Evolutionary conservation across 2,797 vertebrate genomes (phyloP).

Genomic region (Pempheris klunzingeri): DNA sequence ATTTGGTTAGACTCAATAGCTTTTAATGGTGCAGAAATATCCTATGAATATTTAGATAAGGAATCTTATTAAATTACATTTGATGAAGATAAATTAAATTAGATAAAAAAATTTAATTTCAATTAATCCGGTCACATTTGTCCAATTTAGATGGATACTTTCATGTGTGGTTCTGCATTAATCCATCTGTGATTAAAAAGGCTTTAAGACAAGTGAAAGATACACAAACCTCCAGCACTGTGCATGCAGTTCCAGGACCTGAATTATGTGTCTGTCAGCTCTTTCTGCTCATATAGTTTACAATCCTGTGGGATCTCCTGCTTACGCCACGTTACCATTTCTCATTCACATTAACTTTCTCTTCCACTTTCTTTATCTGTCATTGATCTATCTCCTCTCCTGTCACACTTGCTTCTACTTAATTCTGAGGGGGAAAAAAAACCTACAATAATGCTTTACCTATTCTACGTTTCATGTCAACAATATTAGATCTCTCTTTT

Average conservation of each 20-base stretch:
- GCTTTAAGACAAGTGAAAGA: not conserved
- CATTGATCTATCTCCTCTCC: not conserved
- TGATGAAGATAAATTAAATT: too few species aligned
- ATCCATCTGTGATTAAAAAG: not conserved
- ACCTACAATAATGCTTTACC: not conserved
- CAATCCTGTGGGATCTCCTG: conserved; percentile 22
- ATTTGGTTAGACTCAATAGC: not conserved
- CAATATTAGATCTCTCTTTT: conserved; percentile 1
- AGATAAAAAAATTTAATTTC: not conserved
- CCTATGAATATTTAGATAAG: not conserved
- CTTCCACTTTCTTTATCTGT: not conserved
- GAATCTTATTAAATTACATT: not conserved
- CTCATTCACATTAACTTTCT: conserved; percentile 4
- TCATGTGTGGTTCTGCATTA: not conserved
- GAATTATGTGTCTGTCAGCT: too few species aligned
- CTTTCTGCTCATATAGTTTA: conserved; percentile 2
- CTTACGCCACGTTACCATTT: not conserved
- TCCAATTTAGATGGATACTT: not conserved
- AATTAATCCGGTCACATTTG: not conserved
- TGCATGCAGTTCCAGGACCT: conserved; percentile 26
- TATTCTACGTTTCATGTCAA: not conserved
- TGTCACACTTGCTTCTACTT: not conserved
- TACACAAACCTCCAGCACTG: not conserved
- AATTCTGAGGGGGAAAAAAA: not conserved
- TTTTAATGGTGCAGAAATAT: not conserved